Evolutionary conservation across 2,888 invertebrate species (phyloP).

Genomic region (Agrotis exclamationis): DNA sequence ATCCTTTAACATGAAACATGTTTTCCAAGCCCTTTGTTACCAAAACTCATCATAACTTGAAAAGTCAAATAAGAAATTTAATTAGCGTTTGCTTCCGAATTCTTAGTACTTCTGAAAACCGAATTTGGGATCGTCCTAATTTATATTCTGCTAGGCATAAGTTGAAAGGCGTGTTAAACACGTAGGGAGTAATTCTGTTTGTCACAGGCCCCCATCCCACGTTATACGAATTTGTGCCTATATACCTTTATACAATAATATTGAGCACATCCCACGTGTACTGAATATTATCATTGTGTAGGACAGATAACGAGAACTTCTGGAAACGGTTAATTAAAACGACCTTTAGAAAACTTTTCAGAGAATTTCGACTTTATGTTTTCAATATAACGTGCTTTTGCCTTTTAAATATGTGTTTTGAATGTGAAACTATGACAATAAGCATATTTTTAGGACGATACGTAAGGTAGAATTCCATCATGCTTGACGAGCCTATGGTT

Average conservation of each 20-base stretch:
- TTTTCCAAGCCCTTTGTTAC: not conserved
- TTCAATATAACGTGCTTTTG: not conserved
- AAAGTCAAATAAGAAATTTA: slow-evolving; percentile 1
- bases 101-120: not conserved
- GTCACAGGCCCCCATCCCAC: not conserved
- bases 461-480: not conserved
- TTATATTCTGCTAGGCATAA: slow-evolving; percentile 17
- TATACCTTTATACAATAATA: slow-evolving; percentile 25
- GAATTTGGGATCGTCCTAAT: slow-evolving; percentile 34
- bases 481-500: not conserved
- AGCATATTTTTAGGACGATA: not conserved
- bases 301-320: not conserved
- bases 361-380: not conserved
- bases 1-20: slow-evolving; percentile 8
- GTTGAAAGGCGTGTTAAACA: slow-evolving; percentile 24
- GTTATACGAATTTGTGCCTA: slow-evolving; percentile 8
- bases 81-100: slow-evolving; percentile 10
- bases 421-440: too few relatives aligned
- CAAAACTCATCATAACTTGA: slow-evolving; percentile 11
- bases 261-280: slow-evolving; percentile 9
- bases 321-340: slow-evolving; percentile 3
- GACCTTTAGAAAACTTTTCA: not conserved
- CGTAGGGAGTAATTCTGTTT: slow-evolving; percentile 30
- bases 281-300: not conserved
- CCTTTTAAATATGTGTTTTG: too few relatives aligned